Evolutionary conservation across 2,888 invertebrate genomes (phyloP), one percentile per base, ranked within the genome.

Genomic region (Dioctria rufipes): DNA sequence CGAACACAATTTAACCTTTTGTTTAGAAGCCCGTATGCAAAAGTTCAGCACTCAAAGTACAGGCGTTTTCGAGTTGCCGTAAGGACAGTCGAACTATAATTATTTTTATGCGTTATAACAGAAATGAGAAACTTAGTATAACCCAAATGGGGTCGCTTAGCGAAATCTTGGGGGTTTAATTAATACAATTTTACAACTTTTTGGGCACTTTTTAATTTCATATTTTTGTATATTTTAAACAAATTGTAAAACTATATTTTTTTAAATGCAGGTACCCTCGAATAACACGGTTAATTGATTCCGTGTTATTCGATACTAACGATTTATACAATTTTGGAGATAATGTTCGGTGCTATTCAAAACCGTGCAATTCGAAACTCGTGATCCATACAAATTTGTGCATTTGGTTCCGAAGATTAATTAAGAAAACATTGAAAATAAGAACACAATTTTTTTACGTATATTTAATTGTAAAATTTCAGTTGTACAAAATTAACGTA

Each of bases 391-490:
- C 2, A 60, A 60, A n/a, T 60, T 60, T 60, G n/a, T 60, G 11
- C 60, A 60, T 60, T 60, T 60, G 60, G 60, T 60, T 60, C 60
- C 2, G 3, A 60, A 60, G 60, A 3, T 60, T 60, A 60, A 60
- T 60, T 60, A 60, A 60, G 60, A 60, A 60, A 60, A 60, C 60
- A 60, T 60, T 60, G 60, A 60, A 60, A 60, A 60, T 60, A 60
- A 60, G 25, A 60, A 60, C 60, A 60, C 5, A 13, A 8, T 60
- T 60, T 60, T 60, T 60, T 11, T 60, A n/a, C n/a, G n/a, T n/a
- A 60, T 60, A 3, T 60, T 60, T 60, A 60, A 3, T 60, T 60
- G 60, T 25, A 60, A 60, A 60, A 60, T 60, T 60, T 60, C 60
- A 60, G 5, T 5, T 11, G 3, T 11, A 11, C 8, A 60, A 11